phyloP scores from a whole-genome alignment of 1,140 invertebrate species.

The Pinna nobilis region DNA sequence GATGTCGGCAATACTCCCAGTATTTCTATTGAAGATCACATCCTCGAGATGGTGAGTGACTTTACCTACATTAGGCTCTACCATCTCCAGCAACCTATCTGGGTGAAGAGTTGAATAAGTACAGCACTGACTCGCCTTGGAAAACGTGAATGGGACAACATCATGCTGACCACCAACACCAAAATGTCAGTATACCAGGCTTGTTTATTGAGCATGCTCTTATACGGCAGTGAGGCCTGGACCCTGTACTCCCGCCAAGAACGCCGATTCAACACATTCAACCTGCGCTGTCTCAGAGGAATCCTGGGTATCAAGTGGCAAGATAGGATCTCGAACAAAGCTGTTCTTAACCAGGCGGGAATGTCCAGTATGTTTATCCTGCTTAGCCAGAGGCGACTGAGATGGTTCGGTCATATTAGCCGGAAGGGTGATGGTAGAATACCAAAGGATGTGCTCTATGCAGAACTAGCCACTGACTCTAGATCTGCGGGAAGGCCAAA shows the following conservation, averaged over 20 bases:
- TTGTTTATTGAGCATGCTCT: slow-evolving; percentile 20
- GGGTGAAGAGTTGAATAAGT: slow-evolving; percentile 35
- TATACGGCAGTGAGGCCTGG: slow-evolving; percentile 25
- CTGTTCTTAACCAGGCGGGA: not conserved
- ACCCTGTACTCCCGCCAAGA: slow-evolving; percentile 23
- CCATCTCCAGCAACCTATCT: slow-evolving; percentile 9
- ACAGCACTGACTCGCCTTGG: not conserved
- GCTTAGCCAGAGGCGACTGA: too few relatives aligned
- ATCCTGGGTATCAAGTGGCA: slow-evolving; percentile 28
- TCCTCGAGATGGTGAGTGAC: not conserved
- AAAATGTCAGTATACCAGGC: slow-evolving; percentile 21
- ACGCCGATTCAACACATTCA: slow-evolving; percentile 33
- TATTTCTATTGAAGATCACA: not conserved
- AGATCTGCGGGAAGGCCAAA: too few relatives aligned
- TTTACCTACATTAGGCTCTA: not conserved
- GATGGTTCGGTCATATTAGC: too few relatives aligned
- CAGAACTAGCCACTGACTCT: too few relatives aligned
- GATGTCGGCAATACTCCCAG: not conserved
- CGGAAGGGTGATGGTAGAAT: too few relatives aligned
- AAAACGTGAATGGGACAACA: slow-evolving; percentile 18
- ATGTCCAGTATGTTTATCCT: too few relatives aligned
- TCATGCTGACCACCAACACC: not conserved
- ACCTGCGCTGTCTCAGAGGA: slow-evolving; percentile 24
- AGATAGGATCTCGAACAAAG: slow-evolving; percentile 26
- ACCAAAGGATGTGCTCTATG: too few relatives aligned